A percentile compares a stretch with the other conserved stretches of the same genome.
Evolutionary conservation across 2,113 vertebrate species (phyloP).

Genomic region (Osmerus eperlanus): DNA sequence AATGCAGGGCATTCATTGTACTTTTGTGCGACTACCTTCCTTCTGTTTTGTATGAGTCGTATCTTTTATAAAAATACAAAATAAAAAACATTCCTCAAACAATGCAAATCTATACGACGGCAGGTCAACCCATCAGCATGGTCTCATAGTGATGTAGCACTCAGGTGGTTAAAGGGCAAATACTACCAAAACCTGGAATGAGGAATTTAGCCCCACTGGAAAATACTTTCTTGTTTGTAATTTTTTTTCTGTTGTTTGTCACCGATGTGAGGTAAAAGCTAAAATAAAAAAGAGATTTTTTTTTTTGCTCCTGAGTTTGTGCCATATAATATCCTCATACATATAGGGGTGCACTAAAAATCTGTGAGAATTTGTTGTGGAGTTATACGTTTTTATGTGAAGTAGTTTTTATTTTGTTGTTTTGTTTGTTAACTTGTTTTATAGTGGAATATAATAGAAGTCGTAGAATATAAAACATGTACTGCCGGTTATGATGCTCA

Average conservation of each 20-base stretch:
- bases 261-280: slow-evolving; percentile 47
- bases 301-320: slow-evolving; percentile 36
- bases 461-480: slow-evolving; percentile 59
- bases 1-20: slow-evolving; percentile 49
- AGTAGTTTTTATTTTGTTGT: slow-evolving; percentile 51
- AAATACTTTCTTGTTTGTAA: slow-evolving; percentile 25
- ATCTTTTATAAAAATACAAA: slow-evolving; percentile 35
- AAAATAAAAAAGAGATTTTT: background rate
- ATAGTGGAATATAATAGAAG: slow-evolving; percentile 43
- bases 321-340: slow-evolving; percentile 47
- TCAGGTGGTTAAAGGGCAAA: slow-evolving; percentile 62
- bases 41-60: slow-evolving; percentile 34
- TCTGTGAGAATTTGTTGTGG: slow-evolving; percentile 49
- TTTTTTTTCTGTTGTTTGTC: slow-evolving; percentile 22
- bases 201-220: slow-evolving; percentile 48
- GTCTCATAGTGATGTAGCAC: slow-evolving; percentile 45
- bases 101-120: slow-evolving; percentile 44
- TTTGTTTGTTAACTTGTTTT: slow-evolving; percentile 65
- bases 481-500: slow-evolving; percentile 67
- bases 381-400: slow-evolving; percentile 61
- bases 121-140: slow-evolving; percentile 53
- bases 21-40: slow-evolving; percentile 58
- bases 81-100: slow-evolving; percentile 72
- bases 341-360: slow-evolving; percentile 64
- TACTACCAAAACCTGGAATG: slow-evolving; percentile 50